Evolutionary conservation across 1,140 invertebrate species (phyloP).

Genomic region (Pseudomyrmex flavicornis): DNA sequence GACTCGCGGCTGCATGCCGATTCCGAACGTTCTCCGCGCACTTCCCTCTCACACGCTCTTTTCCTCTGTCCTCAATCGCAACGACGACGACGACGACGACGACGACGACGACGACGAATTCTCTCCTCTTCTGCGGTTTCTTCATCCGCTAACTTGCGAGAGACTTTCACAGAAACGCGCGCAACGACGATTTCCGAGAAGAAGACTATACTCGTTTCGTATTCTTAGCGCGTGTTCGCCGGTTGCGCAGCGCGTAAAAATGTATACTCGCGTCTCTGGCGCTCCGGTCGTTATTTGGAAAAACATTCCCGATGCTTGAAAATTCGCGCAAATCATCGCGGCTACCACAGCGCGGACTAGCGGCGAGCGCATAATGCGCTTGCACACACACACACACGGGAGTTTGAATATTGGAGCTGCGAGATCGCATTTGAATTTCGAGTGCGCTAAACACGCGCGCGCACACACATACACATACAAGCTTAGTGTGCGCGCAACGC

Average conservation of each 20-base stretch:
- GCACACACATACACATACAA: too few relatives aligned
- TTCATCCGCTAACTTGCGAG: neutral
- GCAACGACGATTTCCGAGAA: neutral
- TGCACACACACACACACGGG: neutral
- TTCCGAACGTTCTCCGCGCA: constrained; percentile 16
- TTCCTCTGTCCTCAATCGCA: neutral
- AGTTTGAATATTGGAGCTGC: constrained; percentile 25
- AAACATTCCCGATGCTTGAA: constrained; percentile 46
- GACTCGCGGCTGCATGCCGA: neutral
- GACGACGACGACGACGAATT: too few relatives aligned
- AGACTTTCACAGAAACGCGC: neutral
- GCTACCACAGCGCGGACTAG: constrained; percentile 69
- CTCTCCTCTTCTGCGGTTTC: neutral
- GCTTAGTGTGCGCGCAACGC: neutral
- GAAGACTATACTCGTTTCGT: neutral
- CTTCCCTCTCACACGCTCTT: constrained; percentile 16
- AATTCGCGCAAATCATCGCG: constrained; percentile 69
- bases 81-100: too few relatives aligned
- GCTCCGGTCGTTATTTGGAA: neutral
- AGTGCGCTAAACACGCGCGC: too few relatives aligned
- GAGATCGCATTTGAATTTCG: constrained; percentile 42
- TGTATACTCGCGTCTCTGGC: neutral
- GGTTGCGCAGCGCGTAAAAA: constrained; percentile 31
- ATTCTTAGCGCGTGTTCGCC: constrained; percentile 25
- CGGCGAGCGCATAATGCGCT: constrained; percentile 45